These are phyloP conservation scores for Oeneis ivallda DNA, from an alignment of 2,888 invertebrate species.

Conservation along the genomic window DNA sequence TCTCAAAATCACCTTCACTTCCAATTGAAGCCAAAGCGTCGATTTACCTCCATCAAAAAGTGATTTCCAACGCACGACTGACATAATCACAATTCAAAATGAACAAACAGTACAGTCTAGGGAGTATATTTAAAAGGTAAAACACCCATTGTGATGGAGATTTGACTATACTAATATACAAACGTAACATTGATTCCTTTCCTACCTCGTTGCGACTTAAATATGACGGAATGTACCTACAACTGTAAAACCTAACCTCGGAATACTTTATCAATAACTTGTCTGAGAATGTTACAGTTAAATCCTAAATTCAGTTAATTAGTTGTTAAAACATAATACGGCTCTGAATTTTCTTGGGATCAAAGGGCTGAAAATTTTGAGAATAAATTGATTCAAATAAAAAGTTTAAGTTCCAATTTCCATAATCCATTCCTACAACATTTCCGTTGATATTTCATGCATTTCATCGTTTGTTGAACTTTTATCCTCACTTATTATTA, in stretches of 20 bases:
- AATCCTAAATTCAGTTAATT: background rate
- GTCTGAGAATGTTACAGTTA: background rate
- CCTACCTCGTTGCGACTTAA: constrained; percentile 6
- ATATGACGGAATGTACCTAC: background rate
- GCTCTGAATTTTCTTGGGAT: too few relatives aligned
- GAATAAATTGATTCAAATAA: too few relatives aligned
- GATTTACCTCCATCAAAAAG: constrained; percentile 27
- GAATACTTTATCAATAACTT: background rate
- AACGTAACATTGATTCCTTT: constrained; percentile 2
- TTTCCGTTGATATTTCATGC: too few relatives aligned
- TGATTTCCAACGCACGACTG: constrained; percentile 27
- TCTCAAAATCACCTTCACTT: background rate
- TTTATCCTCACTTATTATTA: too few relatives aligned
- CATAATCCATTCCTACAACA: too few relatives aligned
- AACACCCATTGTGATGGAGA: constrained; percentile 20
- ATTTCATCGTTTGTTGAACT: too few relatives aligned
- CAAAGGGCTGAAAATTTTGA: too few relatives aligned
- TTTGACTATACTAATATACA: constrained; percentile 8
- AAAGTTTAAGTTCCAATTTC: too few relatives aligned
- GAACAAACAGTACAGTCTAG: constrained; percentile 28
- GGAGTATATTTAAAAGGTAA: constrained; percentile 28
- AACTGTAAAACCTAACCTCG: background rate
- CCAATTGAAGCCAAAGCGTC: background rate
- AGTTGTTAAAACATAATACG: too few relatives aligned
- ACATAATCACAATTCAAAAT: constrained; percentile 22